A percentile compares a stretch with the other conserved stretches of the same genome.
Conservation (phyloP, 92 coral and sea anemone genomes). For the Heliopora coerulea region DNA sequence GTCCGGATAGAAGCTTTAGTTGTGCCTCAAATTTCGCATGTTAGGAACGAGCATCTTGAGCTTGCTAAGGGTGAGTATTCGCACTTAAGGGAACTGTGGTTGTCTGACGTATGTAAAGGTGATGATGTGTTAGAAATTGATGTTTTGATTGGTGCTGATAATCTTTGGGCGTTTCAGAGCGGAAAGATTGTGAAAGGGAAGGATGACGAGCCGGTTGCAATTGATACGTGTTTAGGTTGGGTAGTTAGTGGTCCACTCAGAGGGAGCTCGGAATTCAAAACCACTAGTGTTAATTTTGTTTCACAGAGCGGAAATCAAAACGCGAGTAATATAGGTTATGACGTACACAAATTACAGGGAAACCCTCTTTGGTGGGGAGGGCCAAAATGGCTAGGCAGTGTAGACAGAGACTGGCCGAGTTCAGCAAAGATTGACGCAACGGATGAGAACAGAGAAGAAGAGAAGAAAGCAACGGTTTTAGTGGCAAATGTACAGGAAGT, state of each 20-base stretch:
- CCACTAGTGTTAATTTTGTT: not conserved
- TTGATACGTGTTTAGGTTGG: constrained; percentile 53
- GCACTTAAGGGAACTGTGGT: constrained; percentile 56
- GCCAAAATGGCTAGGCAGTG: constrained; percentile 6
- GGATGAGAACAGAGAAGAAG: not conserved
- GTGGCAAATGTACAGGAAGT: not conserved
- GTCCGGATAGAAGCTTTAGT: constrained; percentile 38
- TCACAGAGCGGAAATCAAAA: constrained; percentile 1
- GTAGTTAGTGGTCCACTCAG: constrained; percentile 54
- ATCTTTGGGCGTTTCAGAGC: constrained; percentile 46
- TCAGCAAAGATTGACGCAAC: not conserved
- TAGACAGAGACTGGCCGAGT: constrained; percentile 3
- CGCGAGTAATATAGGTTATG: not conserved
- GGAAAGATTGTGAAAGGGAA: constrained; percentile 35
- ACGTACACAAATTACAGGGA: constrained; percentile 34
- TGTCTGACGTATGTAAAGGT: constrained; percentile 50
- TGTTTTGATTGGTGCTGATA: constrained; percentile 46
- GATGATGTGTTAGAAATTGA: constrained; percentile 43
- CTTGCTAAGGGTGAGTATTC: constrained; percentile 41
- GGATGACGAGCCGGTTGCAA: constrained; percentile 45
- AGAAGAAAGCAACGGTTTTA: constrained; percentile 4
- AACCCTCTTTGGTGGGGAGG: constrained; percentile 33
- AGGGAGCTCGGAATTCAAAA: not conserved
- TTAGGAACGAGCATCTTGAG: constrained; percentile 46
- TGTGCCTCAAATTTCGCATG: constrained; percentile 32